These are phyloP conservation scores for Seriola quinqueradiata DNA, from an alignment of 2,113 vertebrate species.

Conservation along the genomic window DNA sequence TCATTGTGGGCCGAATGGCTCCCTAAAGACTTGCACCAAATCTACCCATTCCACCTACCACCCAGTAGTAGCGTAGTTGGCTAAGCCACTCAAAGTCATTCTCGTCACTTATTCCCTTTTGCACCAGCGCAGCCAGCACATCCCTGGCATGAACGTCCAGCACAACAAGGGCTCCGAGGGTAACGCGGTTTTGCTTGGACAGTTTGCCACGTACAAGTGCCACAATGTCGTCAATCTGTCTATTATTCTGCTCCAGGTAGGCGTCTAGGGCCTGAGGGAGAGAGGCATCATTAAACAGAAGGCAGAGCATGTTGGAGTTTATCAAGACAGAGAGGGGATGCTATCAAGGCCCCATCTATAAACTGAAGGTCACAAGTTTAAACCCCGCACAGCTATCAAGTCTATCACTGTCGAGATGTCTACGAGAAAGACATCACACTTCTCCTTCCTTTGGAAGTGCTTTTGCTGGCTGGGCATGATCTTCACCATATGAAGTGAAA, in stretches of 20 bases:
- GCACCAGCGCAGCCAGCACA: conserved; percentile 87
- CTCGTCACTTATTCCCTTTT: conserved; percentile 88
- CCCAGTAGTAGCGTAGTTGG: conserved; percentile 93
- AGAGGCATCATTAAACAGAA: conserved; percentile 2
- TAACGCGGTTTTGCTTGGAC: conserved; percentile 91
- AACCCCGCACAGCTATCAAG: conserved; percentile 6
- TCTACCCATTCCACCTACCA: conserved; percentile 76
- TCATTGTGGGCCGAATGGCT: not conserved
- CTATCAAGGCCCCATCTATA: conserved; percentile 13
- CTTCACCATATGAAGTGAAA: not conserved
- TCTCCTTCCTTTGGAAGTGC: not conserved
- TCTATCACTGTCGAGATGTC: conserved; percentile 13
- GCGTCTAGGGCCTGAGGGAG: conserved; percentile 83
- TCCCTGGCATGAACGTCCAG: conserved; percentile 91
- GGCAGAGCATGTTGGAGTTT: not conserved
- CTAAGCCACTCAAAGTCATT: conserved; percentile 93
- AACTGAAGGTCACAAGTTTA: conserved; percentile 17
- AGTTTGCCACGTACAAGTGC: conserved; percentile 89
- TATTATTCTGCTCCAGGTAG: conserved; percentile 88
- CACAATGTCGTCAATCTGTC: conserved; percentile 91
- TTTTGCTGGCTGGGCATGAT: not conserved
- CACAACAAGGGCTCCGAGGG: conserved; percentile 90
- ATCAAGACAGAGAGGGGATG: conserved; percentile 2
- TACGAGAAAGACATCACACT: not conserved
- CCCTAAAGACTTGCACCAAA: not conserved